Evolutionary conservation across 1,140 invertebrate genomes (phyloP).

Genomic region (Drosophila ogumai): DNA sequence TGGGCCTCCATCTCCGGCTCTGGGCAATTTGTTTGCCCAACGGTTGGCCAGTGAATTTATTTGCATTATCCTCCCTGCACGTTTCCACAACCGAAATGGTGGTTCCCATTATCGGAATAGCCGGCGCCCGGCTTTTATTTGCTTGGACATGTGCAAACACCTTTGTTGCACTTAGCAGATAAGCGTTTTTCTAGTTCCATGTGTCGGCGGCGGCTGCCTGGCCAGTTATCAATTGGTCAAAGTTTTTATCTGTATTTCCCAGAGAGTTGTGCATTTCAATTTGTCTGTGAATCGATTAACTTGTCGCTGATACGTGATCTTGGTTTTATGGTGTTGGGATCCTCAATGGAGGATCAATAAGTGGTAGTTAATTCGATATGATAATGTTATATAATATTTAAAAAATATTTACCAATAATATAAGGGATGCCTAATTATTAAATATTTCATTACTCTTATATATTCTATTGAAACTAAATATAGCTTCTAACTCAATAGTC

Average conservation of each 20-base stretch:
- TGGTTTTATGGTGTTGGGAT: background rate
- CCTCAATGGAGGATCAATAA: background rate
- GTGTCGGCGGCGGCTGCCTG: conserved; percentile 12
- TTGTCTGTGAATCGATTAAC: conserved; percentile 63
- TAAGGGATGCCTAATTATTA: too few species aligned
- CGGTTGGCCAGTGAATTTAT: conserved; percentile 73
- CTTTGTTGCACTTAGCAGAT: conserved; percentile 71
- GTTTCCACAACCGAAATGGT: conserved; percentile 22
- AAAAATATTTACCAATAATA: fast-evolving
- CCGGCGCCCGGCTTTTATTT: conserved; percentile 53
- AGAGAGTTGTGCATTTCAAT: conserved; percentile 57
- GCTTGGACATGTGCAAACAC: conserved; percentile 82
- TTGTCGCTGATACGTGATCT: conserved; percentile 23
- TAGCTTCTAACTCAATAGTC: background rate
- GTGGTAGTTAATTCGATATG: too few species aligned
- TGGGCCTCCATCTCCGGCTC: conserved; percentile 35
- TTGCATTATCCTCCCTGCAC: conserved; percentile 73
- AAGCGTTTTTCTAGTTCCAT: conserved; percentile 59
- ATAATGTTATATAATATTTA: background rate
- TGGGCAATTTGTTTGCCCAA: conserved; percentile 69
- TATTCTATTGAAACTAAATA: background rate
- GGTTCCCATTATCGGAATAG: conserved; percentile 13
- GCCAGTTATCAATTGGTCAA: conserved; percentile 64
- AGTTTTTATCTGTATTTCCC: conserved; percentile 45
- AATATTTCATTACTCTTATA: background rate